Conservation (phyloP, 2,113 vertebrate genomes). For the Pampusana beccarii region DNA sequence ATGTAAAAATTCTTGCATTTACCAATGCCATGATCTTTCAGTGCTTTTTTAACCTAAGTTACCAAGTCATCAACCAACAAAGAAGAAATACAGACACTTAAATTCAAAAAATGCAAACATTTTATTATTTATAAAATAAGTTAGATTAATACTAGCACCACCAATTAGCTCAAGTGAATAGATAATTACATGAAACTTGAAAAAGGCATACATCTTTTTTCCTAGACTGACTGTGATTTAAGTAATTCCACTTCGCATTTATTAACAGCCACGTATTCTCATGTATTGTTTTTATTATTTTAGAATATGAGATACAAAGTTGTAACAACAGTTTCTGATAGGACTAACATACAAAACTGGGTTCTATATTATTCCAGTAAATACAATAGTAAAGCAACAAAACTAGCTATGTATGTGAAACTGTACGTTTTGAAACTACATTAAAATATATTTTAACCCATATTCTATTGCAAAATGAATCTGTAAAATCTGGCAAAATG, state of each 20-base stretch:
- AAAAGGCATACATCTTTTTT: neutral
- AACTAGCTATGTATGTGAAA: neutral
- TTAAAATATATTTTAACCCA: neutral
- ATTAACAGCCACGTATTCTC: neutral
- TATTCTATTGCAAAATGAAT: neutral
- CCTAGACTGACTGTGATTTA: neutral
- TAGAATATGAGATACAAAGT: neutral
- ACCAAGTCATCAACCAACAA: neutral
- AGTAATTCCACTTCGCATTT: neutral
- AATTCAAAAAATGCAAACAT: neutral
- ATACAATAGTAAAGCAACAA: neutral
- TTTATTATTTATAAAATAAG: neutral
- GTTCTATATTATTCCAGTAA: neutral
- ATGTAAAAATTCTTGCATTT: neutral
- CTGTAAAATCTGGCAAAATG: neutral
- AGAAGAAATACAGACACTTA: neutral
- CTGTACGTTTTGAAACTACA: neutral
- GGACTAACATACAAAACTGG: neutral
- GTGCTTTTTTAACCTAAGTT: conserved; percentile 52
- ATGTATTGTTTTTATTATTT: neutral
- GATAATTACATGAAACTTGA: neutral
- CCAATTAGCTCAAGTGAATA: neutral
- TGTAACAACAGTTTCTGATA: neutral
- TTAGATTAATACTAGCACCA: neutral
- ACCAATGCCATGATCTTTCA: conserved; percentile 55